Base-by-base conservation (phyloP, 1,140 invertebrate species). In the Acromyrmex heyeri region DNA sequence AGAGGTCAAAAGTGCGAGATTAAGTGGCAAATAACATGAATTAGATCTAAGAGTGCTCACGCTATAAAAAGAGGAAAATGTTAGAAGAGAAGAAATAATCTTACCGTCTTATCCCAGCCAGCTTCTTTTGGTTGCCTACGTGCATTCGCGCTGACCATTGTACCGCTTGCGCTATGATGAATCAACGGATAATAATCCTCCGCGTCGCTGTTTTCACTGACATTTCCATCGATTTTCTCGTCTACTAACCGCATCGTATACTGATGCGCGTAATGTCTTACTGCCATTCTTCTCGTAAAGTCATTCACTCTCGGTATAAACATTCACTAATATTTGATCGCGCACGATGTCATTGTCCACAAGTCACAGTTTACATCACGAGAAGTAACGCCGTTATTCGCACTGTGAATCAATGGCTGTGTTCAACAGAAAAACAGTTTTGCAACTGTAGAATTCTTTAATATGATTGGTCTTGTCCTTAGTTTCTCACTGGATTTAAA, bases 101-200 rank as follows among this genome's bases (percentile, higher is more conserved):
- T 83, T 50, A 83, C 79, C 67, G n/a, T 61, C 27, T 62, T 50
- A 16, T 59, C 14, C 65, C 78, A 72, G 24, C 34, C 18, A 27
- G 12, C 18, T 16, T 48, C 57, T 27, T 24, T 61, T n/a, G 14
- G 14, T 61, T 44, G 67, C 24, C 38, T 73, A 59, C 55, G 55
- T 48, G 69, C 65, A 24, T 12, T 59, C 24, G 30, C 38, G 14
- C 48, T 48, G 59, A 73, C 24, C 30, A 16, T 73, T 0, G 55
- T 14, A 2, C 7, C 38, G 7, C 38, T 86, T 27, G 16, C 8
- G 6, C 24, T 59, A 21, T 27, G 53, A 12, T 50, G 85, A n/a
- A 86, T 81, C 12, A 86, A 10, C 27, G 85, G 85, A 50, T 81
- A 86, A n/a, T 86, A 79, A 69, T 86, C 85, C 14, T 86, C 85